Conservation (phyloP, 1,140 invertebrate genomes). For the Dryas iulia region DNA sequence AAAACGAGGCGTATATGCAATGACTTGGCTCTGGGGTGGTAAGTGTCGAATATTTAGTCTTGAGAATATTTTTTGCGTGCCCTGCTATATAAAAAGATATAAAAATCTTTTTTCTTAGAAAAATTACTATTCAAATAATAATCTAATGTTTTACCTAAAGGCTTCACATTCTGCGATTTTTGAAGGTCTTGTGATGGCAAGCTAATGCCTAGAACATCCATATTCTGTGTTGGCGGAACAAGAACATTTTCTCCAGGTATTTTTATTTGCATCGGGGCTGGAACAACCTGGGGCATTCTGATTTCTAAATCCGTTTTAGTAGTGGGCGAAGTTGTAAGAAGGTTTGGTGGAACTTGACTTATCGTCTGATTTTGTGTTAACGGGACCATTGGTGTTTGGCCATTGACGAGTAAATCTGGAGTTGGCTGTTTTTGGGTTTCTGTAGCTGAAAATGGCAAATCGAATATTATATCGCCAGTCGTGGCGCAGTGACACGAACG, state of each 20-base stretch:
- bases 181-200: slow-evolving; percentile 17
- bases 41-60: too few relatives aligned
- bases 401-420: slow-evolving; percentile 63
- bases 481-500: too few relatives aligned
- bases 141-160: slow-evolving; percentile 17
- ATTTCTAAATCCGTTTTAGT: slow-evolving; percentile 30
- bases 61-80: too few relatives aligned
- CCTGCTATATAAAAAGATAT: too few relatives aligned
- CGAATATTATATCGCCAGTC: too few relatives aligned
- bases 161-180: slow-evolving; percentile 9
- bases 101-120: too few relatives aligned
- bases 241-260: neutral
- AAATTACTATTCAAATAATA: neutral
- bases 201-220: slow-evolving; percentile 11
- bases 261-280: neutral
- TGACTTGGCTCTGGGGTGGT: too few relatives aligned
- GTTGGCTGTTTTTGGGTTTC: slow-evolving; percentile 51
- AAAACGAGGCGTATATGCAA: too few relatives aligned
- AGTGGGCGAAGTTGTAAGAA: neutral
- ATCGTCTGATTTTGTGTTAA: slow-evolving; percentile 10
- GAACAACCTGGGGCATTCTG: slow-evolving; percentile 4
- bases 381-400: slow-evolving; percentile 29
- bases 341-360: slow-evolving; percentile 13
- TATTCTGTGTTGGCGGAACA: neutral
- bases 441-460: slow-evolving; percentile 15